Conservation (phyloP, 2,113 vertebrate genomes). For the Caranx ignobilis region DNA sequence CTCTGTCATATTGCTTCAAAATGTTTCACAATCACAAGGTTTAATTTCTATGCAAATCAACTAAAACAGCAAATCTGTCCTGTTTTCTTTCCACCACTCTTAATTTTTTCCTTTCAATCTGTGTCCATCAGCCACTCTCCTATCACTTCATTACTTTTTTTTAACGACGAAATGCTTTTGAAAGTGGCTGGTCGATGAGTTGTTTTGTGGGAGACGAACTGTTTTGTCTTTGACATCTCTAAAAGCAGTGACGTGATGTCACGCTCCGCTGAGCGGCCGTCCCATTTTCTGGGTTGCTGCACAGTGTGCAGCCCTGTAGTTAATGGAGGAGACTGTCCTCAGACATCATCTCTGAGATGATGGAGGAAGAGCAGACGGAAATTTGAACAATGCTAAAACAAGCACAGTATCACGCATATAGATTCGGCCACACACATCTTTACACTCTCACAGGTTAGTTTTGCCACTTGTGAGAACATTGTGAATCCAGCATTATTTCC, state of each 20-base stretch:
- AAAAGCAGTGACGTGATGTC: constrained; percentile 55
- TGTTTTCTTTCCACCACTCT: neutral
- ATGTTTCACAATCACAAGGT: neutral
- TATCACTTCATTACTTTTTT: constrained; percentile 22
- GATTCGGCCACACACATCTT: neutral
- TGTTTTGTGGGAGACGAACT: constrained; percentile 38
- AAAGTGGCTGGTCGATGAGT: constrained; percentile 31
- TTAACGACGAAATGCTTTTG: constrained; percentile 17
- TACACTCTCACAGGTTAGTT: neutral
- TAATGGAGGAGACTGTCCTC: constrained; percentile 47
- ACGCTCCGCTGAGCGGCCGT: constrained; percentile 58
- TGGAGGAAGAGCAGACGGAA: neutral
- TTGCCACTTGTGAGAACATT: neutral
- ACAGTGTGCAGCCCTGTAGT: constrained; percentile 45
- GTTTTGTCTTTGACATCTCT: constrained; percentile 58
- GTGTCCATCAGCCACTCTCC: constrained; percentile 1
- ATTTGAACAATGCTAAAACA: neutral
- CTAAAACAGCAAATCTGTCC: neutral
- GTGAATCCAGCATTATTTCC: neutral
- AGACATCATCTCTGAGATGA: constrained; percentile 15
- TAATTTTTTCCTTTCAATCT: constrained; percentile 9
- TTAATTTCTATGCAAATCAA: constrained; percentile 18
- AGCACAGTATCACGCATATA: constrained; percentile 6
- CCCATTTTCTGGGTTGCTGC: constrained; percentile 66
- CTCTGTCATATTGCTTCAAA: constrained; percentile 9